Evolutionary conservation across 2,797 vertebrate species (phyloP).

Genomic region (Podarcis lilfordi): DNA sequence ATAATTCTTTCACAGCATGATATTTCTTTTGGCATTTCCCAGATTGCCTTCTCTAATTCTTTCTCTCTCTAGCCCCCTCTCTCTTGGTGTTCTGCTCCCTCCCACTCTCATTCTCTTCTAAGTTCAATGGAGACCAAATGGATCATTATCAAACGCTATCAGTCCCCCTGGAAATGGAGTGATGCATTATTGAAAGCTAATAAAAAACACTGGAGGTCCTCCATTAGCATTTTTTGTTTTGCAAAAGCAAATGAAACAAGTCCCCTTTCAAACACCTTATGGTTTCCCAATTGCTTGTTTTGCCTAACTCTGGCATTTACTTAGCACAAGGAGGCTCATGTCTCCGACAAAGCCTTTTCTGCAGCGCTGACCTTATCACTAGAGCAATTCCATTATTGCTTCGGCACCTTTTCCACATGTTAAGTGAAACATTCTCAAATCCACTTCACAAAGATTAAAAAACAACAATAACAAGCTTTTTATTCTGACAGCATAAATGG

Average conservation of each 20-base stretch:
- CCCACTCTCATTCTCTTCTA: not conserved
- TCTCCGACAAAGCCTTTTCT: slow-evolving; percentile 54
- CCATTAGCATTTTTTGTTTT: slow-evolving; percentile 28
- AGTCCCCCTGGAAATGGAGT: not conserved
- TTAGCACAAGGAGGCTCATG: slow-evolving; percentile 56
- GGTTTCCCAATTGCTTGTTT: slow-evolving; percentile 57
- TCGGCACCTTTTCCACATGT: slow-evolving; percentile 55
- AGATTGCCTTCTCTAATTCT: not conserved
- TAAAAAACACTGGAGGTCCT: not conserved
- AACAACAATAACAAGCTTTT: slow-evolving; percentile 49
- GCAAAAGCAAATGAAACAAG: slow-evolving; percentile 29
- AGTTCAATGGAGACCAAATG: slow-evolving; percentile 13
- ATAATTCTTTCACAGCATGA: not conserved
- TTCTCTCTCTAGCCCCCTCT: not conserved
- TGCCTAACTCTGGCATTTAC: slow-evolving; percentile 56
- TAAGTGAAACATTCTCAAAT: slow-evolving; percentile 67
- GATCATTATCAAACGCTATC: slow-evolving; percentile 14
- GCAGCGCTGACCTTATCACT: slow-evolving; percentile 54
- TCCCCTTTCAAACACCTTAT: slow-evolving; percentile 18
- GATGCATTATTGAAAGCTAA: slow-evolving; percentile 20
- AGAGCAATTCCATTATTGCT: slow-evolving; percentile 60
- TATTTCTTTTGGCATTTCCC: not conserved
- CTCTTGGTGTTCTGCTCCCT: not conserved
- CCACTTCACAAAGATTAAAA: slow-evolving; percentile 53
- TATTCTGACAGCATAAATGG: slow-evolving; percentile 54